Evolutionary conservation across 1,140 invertebrate genomes (phyloP), one percentile per base, ranked within the genome.

Genomic region (Phthorimaea operculella): DNA sequence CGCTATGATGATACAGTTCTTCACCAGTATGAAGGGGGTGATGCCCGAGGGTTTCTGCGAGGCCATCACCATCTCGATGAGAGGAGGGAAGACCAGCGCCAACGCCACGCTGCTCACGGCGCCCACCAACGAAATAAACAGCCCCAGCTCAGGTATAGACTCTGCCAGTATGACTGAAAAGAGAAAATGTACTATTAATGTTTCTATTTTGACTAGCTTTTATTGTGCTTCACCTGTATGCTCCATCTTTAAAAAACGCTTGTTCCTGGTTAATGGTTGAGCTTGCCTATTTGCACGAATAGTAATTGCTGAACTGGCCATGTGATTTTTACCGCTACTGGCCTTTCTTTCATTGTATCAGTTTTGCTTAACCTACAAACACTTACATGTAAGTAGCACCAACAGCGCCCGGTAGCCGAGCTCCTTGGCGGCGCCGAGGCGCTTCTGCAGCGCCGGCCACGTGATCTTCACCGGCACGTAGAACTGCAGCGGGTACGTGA

Each of bases 41-140:
- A 87, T 63, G 0, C 83, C 75, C 7, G 85, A 69, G 2, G 76
- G 74, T 9, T 82, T 74, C 56, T 87, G 85, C 33, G 87, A 86
- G 63, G 85, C 88, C 49, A 79, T 81, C 0, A 90, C 86, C 54
- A 96, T 88, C 66, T 98, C 94, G 50, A 98, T 92, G 12, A 97
- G 79, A 1, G 96, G 93, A 1, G 96, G 96, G 65, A 98, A 93
- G 10, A 98, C 88, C 0, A 98, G 87, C 0, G 96, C 95, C 48
- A 98, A 84, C 0, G 93, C 91, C 21, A 94, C 94, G 60, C 94
- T 95, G 72, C 93, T 93, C 5, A 97, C 87, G 0, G 96, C 94
- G 1, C 96, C 96, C 45, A 98, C 92, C 44, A 97, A 85, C 0
- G 96, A 96, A 60, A 98, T 98, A 76, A 98, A 92, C 1, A 95